A percentile compares a stretch with the other conserved stretches of the same genome.
These are phyloP conservation scores for Dendrolimus kikuchii DNA, from an alignment of 1,140 invertebrate species.

Conservation along the genomic window DNA sequence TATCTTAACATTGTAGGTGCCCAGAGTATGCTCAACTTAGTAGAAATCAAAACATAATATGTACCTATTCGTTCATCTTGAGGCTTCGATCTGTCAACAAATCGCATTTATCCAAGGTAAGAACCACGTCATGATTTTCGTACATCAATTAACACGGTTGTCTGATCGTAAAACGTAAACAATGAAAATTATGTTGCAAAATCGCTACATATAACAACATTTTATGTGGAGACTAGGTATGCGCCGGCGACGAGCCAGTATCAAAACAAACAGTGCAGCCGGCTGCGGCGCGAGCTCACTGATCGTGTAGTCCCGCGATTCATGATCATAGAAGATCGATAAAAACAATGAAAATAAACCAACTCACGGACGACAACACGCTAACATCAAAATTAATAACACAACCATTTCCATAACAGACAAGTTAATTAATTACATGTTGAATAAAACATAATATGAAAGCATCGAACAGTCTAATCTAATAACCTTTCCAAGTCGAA, in stretches of 20 bases:
- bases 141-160: slow-evolving; percentile 11
- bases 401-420: slow-evolving; percentile 5
- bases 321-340: slow-evolving; percentile 54
- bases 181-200: neutral
- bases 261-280: slow-evolving; percentile 57
- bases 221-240: too few species aligned
- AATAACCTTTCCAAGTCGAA: slow-evolving; percentile 52
- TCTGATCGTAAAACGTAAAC: slow-evolving; percentile 4
- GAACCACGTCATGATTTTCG: slow-evolving; percentile 16
- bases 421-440: slow-evolving; percentile 5
- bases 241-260: slow-evolving; percentile 24
- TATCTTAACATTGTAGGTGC: too few species aligned
- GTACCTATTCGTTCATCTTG: too few species aligned
- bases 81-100: too few species aligned
- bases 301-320: slow-evolving; percentile 38
- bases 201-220: too few species aligned
- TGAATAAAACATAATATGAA: slow-evolving; percentile 11
- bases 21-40: too few species aligned
- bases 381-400: slow-evolving; percentile 7
- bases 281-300: slow-evolving; percentile 26
- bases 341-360: slow-evolving; percentile 62
- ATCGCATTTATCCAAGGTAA: slow-evolving; percentile 13
- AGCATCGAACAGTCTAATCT: slow-evolving; percentile 11
- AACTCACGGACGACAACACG: slow-evolving; percentile 14
- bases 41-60: too few species aligned